Percentiles rank a stretch among this genome's conserved stretches.
These are phyloP conservation scores for Crocallis elinguaria DNA, from an alignment of 2,888 invertebrate species.

Conservation along the genomic window DNA sequence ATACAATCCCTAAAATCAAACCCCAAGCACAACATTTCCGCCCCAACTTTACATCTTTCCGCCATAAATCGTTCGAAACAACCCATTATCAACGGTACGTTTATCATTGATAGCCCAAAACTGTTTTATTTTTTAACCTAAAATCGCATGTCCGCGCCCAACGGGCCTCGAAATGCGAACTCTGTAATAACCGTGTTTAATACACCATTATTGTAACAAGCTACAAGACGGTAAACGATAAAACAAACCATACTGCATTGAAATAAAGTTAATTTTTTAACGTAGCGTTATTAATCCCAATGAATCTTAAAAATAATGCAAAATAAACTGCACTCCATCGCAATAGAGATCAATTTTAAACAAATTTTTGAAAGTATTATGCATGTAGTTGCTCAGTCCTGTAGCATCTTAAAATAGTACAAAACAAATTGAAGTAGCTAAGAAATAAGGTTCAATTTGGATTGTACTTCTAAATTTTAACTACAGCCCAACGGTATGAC, in stretches of 20 bases:
- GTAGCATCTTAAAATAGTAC: not conserved
- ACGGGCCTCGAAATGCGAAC: conserved; percentile 59
- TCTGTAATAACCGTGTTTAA: conserved; percentile 66
- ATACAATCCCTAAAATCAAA: conserved; percentile 8
- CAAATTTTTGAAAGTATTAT: too few relatives aligned
- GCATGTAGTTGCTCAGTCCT: too few relatives aligned
- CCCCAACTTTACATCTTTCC: conserved; percentile 26
- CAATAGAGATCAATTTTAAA: too few relatives aligned
- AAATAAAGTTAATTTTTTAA: not conserved
- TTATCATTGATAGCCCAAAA: conserved; percentile 36
- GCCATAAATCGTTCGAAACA: conserved; percentile 35
- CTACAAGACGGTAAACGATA: not conserved
- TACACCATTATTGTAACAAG: conserved; percentile 62
- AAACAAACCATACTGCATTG: not conserved
- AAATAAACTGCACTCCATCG: too few relatives aligned
- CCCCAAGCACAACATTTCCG: conserved; percentile 18
- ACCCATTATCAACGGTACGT: conserved; percentile 33
- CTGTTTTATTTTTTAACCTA: conserved; percentile 42
- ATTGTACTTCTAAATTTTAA: not conserved
- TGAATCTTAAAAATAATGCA: too few relatives aligned
- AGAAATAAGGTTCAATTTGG: not conserved
- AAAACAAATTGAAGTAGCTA: not conserved
- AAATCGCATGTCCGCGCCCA: conserved; percentile 64
- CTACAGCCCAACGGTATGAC: not conserved
- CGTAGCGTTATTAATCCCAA: too few relatives aligned